Evolutionary conservation across 2,113 vertebrate genomes (phyloP).

Genomic region (Ceyx melanurus): DNA sequence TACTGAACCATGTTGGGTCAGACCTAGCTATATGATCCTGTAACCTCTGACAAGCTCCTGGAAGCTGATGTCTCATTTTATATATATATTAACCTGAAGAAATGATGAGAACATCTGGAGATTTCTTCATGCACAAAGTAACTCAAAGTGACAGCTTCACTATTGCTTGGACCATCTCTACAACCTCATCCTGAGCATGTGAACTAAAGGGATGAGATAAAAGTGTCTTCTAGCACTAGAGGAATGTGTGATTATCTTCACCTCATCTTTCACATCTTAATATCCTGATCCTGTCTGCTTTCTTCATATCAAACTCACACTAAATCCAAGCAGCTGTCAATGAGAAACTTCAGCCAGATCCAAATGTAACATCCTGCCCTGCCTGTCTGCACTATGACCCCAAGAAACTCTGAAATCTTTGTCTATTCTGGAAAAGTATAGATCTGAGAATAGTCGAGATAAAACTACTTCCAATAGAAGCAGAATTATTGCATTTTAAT

Average conservation of each 20-base stretch:
- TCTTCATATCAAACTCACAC: background rate
- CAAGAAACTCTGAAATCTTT: background rate
- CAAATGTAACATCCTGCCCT: background rate
- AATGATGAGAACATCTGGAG: background rate
- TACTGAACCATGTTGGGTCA: background rate
- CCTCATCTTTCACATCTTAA: background rate
- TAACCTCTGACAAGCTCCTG: background rate
- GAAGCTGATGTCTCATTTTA: background rate
- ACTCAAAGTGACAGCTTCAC: background rate
- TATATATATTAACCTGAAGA: background rate
- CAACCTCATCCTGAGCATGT: background rate
- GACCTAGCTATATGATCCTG: accelerated
- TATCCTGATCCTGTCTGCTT: background rate
- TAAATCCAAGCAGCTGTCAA: background rate
- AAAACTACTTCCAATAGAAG: background rate
- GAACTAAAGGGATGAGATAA: background rate
- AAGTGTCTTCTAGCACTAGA: background rate
- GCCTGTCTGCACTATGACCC: background rate
- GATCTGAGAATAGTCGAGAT: background rate
- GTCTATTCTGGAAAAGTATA: background rate
- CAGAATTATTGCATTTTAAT: background rate
- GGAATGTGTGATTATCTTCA: background rate
- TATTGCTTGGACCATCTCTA: too few species aligned
- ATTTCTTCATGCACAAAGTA: background rate
- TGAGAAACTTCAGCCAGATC: background rate